Evolutionary conservation across 1,140 invertebrate genomes (phyloP).

Genomic region (Drosophila sproati): DNA sequence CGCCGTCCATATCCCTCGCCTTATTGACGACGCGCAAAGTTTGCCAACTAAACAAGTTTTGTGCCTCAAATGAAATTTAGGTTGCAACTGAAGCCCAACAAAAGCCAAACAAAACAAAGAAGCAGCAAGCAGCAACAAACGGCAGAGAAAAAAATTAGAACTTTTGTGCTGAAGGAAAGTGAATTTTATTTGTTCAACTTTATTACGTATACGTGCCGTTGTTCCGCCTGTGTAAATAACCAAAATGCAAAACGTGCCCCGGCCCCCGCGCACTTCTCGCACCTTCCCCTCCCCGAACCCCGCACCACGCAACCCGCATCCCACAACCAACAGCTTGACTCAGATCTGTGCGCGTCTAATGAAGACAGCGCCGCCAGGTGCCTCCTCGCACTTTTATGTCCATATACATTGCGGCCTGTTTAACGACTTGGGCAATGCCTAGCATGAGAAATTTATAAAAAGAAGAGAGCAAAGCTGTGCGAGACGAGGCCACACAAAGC

Average conservation of each 20-base stretch:
- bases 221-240: constrained; percentile 78
- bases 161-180: constrained; percentile 78
- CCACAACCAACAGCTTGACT: constrained; percentile 16
- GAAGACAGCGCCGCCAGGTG: constrained; percentile 71
- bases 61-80: constrained; percentile 83
- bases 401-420: constrained; percentile 67
- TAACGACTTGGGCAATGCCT: constrained; percentile 66
- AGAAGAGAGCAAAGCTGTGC: constrained; percentile 18
- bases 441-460: constrained; percentile 65
- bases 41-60: constrained; percentile 83
- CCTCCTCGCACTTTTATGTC: constrained; percentile 73
- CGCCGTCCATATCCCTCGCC: constrained; percentile 49
- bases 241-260: constrained; percentile 75
- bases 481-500: constrained; percentile 19
- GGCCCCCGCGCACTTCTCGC: neutral
- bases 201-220: constrained; percentile 82
- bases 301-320: neutral
- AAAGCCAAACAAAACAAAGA: constrained; percentile 72
- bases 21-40: constrained; percentile 82
- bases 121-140: constrained; percentile 39
- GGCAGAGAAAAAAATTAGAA: constrained; percentile 68
- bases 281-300: too few species aligned
- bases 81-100: constrained; percentile 82
- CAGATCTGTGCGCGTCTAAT: constrained; percentile 62
- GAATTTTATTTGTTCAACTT: constrained; percentile 83